These are phyloP conservation scores for Passerculus sandwichensis DNA, from an alignment of 2,797 vertebrate species.

Conservation along the genomic window DNA sequence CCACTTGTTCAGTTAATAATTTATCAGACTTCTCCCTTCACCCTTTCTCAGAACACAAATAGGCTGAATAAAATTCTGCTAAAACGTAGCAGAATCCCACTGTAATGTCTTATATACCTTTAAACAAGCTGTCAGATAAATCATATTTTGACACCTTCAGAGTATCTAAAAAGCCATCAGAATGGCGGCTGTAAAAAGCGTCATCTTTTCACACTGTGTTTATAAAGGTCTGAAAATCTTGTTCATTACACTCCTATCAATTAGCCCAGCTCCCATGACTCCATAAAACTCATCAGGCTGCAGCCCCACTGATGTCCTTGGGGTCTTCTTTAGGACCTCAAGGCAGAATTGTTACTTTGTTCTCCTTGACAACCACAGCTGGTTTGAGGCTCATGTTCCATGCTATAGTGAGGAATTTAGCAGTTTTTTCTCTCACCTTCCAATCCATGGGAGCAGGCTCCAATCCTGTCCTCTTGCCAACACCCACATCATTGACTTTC, in stretches of 20 bases:
- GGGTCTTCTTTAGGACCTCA: not conserved
- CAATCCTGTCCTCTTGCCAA: too few relatives aligned
- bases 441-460: accelerated
- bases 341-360: not conserved
- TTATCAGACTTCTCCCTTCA: not conserved
- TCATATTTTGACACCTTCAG: not conserved
- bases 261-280: not conserved
- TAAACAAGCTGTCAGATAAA: not conserved
- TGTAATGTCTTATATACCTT: not conserved
- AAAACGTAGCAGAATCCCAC: not conserved
- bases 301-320: not conserved
- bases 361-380: not conserved
- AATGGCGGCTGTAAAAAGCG: not conserved
- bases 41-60: not conserved
- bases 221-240: not conserved
- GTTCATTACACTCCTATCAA: accelerated
- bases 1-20: not conserved
- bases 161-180: not conserved
- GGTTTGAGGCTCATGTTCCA: not conserved
- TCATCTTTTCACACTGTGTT: not conserved
- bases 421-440: not conserved
- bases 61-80: not conserved
- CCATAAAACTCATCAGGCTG: not conserved
- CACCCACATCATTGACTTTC: too few relatives aligned
- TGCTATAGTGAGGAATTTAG: accelerated